Evolutionary conservation across 2,797 vertebrate genomes (phyloP).

Genomic region (Petrocephalus schoutedeni): DNA sequence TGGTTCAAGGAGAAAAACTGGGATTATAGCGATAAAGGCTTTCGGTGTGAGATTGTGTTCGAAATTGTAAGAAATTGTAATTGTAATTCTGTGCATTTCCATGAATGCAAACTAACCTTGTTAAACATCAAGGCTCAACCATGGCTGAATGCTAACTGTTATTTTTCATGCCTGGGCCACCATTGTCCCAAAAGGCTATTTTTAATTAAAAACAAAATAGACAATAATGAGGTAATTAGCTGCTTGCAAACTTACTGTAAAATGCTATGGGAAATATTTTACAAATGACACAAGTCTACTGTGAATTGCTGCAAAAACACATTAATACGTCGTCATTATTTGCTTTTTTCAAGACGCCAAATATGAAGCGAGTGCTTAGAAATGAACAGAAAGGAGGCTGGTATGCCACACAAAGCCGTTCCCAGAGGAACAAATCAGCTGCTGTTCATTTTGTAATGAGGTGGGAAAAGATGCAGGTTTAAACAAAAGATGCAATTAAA

Average conservation of each 20-base stretch:
- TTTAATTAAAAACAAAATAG: not conserved
- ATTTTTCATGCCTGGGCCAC: not conserved
- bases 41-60: not conserved
- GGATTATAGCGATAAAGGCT: not conserved
- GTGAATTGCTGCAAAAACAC: not conserved
- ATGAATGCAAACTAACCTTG: not conserved
- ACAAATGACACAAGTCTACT: constrained; percentile 2
- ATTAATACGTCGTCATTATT: not conserved
- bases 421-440: not conserved
- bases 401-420: not conserved
- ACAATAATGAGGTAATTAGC: not conserved
- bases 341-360: constrained; percentile 2
- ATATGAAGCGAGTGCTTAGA: not conserved
- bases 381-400: not conserved
- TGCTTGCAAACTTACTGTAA: not conserved
- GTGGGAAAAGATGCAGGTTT: constrained; percentile 9
- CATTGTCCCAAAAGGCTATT: not conserved
- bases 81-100: not conserved
- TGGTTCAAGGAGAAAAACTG: not conserved
- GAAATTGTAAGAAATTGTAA: not conserved
- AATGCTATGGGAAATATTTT: not conserved
- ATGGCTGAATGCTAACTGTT: not conserved
- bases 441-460: constrained; percentile 4
- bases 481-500: constrained; percentile 11
- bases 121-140: not conserved